A percentile compares a stretch with the other conserved stretches of the same genome.
phyloP scores from a whole-genome alignment of 2,113 vertebrate genomes.

The Brachyhypopomus gauderio region DNA sequence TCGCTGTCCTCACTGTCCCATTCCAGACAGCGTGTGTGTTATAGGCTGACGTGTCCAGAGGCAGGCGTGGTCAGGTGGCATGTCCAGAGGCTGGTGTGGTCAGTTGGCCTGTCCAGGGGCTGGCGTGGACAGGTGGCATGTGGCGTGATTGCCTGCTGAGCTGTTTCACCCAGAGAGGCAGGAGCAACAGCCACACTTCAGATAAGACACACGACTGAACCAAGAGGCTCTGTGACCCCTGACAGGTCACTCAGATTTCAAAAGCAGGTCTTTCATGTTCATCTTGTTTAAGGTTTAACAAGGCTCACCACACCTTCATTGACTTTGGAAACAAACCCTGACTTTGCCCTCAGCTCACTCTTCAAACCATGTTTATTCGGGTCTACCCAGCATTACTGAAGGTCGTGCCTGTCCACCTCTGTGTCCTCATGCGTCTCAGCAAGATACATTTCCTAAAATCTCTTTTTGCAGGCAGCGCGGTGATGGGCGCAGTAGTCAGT shows the following conservation, averaged over 20 bases:
- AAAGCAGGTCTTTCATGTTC: not conserved
- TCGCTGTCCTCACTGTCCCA: not conserved
- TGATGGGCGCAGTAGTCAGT: constrained; percentile 70
- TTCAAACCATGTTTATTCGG: not conserved
- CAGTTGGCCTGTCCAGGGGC: too few relatives aligned
- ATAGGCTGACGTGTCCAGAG: too few relatives aligned
- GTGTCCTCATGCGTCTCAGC: constrained; percentile 12
- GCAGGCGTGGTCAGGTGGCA: too few relatives aligned
- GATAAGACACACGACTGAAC: too few relatives aligned
- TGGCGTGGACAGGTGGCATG: too few relatives aligned
- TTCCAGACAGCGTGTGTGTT: too few relatives aligned
- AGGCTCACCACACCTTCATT: not conserved
- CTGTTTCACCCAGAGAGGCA: too few relatives aligned
- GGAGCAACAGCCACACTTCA: too few relatives aligned
- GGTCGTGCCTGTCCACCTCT: constrained; percentile 61
- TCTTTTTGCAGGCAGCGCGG: constrained; percentile 69
- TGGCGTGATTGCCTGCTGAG: too few relatives aligned
- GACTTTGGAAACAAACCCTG: not conserved
- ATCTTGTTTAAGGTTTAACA: not conserved
- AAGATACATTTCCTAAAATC: constrained; percentile 60
- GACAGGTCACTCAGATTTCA: not conserved
- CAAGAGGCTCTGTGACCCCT: too few relatives aligned
- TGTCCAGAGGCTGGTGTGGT: too few relatives aligned
- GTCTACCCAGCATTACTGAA: not conserved
- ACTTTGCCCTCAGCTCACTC: not conserved